phyloP scores from a whole-genome alignment of 2,797 vertebrate genomes.

The Knipowitschia caucasica region DNA sequence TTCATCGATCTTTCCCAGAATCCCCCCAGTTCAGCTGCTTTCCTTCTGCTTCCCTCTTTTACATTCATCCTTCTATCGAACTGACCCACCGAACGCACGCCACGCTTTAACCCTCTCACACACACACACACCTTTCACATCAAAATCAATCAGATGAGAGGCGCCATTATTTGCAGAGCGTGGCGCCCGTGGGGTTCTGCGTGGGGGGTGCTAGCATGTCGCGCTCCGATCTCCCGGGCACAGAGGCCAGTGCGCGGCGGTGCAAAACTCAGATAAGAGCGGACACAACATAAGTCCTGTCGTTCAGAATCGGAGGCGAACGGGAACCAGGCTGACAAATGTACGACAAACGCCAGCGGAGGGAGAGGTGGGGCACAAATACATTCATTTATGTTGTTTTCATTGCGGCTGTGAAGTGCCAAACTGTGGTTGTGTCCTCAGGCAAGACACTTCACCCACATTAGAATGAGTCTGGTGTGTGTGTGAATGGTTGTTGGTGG shows the following conservation, averaged over 20 bases:
- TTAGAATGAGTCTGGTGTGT: too few relatives aligned
- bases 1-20: too few relatives aligned
- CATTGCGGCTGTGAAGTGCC: too few relatives aligned
- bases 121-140: neutral
- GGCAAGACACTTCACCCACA: too few relatives aligned
- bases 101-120: neutral
- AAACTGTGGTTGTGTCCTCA: too few relatives aligned
- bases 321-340: neutral
- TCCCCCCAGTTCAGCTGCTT: too few relatives aligned
- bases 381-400: too few relatives aligned
- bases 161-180: neutral
- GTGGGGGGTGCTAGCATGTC: constrained; percentile 34
- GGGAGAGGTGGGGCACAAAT: too few relatives aligned
- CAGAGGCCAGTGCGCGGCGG: neutral
- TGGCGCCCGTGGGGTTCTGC: constrained; percentile 46
- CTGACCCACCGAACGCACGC: neutral
- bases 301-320: neutral
- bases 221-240: constrained; percentile 12
- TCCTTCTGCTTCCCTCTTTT: too few relatives aligned
- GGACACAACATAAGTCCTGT: neutral
- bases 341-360: neutral
- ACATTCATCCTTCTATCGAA: too few relatives aligned
- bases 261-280: constrained; percentile 25
- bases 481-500: too few relatives aligned
- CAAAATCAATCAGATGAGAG: neutral